phyloP scores from a whole-genome alignment of 1,140 invertebrate genomes.

The Liolophura sinensis region DNA sequence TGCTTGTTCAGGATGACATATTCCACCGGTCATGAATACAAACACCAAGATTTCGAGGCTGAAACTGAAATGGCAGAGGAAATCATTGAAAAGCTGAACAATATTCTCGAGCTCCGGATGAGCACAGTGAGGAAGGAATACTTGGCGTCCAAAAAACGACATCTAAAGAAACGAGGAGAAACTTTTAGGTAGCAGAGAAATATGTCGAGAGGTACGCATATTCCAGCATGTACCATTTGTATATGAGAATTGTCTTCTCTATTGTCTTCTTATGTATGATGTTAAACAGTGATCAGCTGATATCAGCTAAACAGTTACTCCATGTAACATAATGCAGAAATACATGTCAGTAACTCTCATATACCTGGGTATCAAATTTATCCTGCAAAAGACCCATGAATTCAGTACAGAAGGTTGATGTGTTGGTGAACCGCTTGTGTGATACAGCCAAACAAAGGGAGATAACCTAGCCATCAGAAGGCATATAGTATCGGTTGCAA shows the following conservation, averaged over 20 bases:
- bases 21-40: slow-evolving; percentile 67
- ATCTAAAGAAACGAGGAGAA: slow-evolving; percentile 5
- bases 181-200: background rate
- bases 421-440: no score
- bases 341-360: no score
- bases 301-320: no score
- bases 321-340: no score
- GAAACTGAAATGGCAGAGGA: slow-evolving; percentile 74
- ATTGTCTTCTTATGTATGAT: slow-evolving; percentile 25
- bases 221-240: slow-evolving; percentile 16
- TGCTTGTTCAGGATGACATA: slow-evolving; percentile 55
- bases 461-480: no score
- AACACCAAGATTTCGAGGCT: slow-evolving; percentile 85
- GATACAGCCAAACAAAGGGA: no score
- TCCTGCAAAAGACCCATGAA: no score
- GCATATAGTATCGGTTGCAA: no score
- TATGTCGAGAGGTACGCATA: background rate
- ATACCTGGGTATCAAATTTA: no score
- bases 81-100: slow-evolving; percentile 85
- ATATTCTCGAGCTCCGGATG: slow-evolving; percentile 80
- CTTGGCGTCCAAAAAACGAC: slow-evolving; percentile 45
- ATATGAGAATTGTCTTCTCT: slow-evolving; percentile 30
- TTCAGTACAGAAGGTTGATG: no score
- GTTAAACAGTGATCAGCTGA: no score
- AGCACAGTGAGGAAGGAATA: slow-evolving; percentile 80